Evolutionary conservation across 2,888 invertebrate species (phyloP).

Genomic region (Caenorhabditis auriculariae): DNA sequence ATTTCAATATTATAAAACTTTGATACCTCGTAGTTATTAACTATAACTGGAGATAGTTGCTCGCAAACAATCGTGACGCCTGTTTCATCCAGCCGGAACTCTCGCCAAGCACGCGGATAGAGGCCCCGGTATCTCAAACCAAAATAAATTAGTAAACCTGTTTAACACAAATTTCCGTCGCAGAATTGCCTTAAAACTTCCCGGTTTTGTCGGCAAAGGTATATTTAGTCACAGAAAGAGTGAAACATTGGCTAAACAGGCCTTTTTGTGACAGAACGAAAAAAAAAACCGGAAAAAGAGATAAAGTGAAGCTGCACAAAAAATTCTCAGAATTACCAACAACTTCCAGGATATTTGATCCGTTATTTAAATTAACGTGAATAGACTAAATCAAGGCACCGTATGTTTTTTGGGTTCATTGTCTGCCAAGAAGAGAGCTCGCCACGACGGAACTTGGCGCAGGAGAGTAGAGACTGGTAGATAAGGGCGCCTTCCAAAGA

Average conservation of each 20-base stretch:
- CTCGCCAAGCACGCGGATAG: slow-evolving; percentile 88
- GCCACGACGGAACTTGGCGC: slow-evolving; percentile 24
- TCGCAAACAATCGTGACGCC: slow-evolving; percentile 79
- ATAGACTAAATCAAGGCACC: too few relatives aligned
- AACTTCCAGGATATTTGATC: too few relatives aligned
- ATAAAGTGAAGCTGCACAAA: too few relatives aligned
- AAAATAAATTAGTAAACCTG: too few relatives aligned
- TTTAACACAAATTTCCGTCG: too few relatives aligned
- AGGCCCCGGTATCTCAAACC: slow-evolving; percentile 70
- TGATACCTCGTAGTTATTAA: slow-evolving; percentile 79
- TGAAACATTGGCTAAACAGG: neutral
- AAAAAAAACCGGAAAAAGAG: too few relatives aligned
- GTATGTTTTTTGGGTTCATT: slow-evolving; percentile 12
- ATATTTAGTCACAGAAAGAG: neutral
- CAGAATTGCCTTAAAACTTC: too few relatives aligned
- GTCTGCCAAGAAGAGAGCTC: slow-evolving; percentile 19
- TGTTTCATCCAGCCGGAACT: slow-evolving; percentile 80
- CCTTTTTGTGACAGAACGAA: too few relatives aligned
- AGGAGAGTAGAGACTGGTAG: slow-evolving; percentile 29
- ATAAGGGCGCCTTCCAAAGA: slow-evolving; percentile 22
- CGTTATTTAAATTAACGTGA: too few relatives aligned
- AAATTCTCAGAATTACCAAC: too few relatives aligned
- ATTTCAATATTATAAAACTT: too few relatives aligned
- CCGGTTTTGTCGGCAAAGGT: neutral
- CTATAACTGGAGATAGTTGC: slow-evolving; percentile 88